A percentile compares a stretch with the other conserved stretches of the same genome.
Evolutionary conservation across 64 coral and sea anemone species (phyloP).

Genomic region (Cladopsammia gracilis): DNA sequence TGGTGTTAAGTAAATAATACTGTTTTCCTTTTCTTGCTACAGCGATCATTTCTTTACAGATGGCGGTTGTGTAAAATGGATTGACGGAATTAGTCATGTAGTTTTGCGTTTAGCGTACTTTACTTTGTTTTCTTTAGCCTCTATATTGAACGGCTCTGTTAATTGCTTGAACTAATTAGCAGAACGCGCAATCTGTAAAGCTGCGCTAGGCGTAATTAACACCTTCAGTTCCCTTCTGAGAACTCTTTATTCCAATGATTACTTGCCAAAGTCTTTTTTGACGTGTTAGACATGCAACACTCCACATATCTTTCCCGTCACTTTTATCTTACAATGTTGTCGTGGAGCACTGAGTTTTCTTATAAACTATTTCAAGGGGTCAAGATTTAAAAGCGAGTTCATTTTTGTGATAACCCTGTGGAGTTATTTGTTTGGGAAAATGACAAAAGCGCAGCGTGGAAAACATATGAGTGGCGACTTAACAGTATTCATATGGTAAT

Average conservation of each 20-base stretch:
- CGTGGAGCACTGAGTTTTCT: neutral
- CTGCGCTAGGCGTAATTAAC: constrained; percentile 23
- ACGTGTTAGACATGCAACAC: neutral
- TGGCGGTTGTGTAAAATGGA: no score
- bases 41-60: neutral
- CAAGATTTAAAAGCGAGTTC: neutral
- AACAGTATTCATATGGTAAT: constrained; percentile 30
- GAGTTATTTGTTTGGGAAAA: constrained; percentile 28
- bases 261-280: neutral
- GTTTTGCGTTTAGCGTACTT: neutral
- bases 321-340: no score
- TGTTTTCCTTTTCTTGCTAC: neutral
- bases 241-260: constrained; percentile 16
- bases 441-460: constrained; percentile 34
- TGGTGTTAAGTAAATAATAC: neutral
- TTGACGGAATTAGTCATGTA: neutral
- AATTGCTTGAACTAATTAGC: constrained; percentile 49
- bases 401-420: neutral
- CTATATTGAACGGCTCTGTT: neutral
- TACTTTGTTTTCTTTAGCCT: neutral
- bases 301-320: no score
- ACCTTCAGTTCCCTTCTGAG: neutral
- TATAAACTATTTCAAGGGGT: neutral
- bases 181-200: constrained; percentile 15
- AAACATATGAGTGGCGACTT: constrained; percentile 31